Evolutionary conservation across 2,888 invertebrate genomes (phyloP), one percentile per base, ranked within the genome.

Genomic region (Brachylomia viminalis): DNA sequence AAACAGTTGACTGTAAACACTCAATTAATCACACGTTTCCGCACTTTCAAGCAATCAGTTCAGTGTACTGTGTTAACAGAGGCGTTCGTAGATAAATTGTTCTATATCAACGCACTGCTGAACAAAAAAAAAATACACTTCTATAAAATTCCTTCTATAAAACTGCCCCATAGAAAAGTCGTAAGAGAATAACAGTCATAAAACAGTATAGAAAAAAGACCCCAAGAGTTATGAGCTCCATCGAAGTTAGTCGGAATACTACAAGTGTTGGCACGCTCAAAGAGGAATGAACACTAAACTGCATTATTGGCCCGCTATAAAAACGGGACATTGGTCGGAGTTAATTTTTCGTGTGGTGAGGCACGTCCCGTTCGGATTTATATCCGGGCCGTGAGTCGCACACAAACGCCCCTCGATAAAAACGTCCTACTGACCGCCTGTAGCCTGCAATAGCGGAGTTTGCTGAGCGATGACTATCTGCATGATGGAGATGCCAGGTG

Each of bases 311-410:
- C 85, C 85, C 58, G 86, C 88, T 86, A 90, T 92, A 92, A 92
- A 93, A 93, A 92, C 89, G 84, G 90, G 87, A 91, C 91, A 91
- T 90, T 83, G 91, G 88, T 85, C 83, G 87, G 87, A 92, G 92
- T 93, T 92, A 94, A 93, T 94, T 94, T 93, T 93, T 94, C 91
- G 91, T 92, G 90, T 88, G 90, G 92, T 88, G 84, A 90, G 88
- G 88, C 92, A 93, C 93, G 92, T 90, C 87, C 89, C 87, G 86
- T 80, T 81, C 79, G 88, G 92, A 94, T 94, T 94, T 94, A 95
- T 94, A 91, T 89, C 86, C 86, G 83, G 85, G 74, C 83, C 93
- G 92, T 92, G 92, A 89, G 84, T 86, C 85, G 90, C 86, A 86
- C 87, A 86, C 89, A 84, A 88, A 88, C 84, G 85, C 85, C 87